phyloP scores from a whole-genome alignment of 2,888 invertebrate species.

The Cryptocephalus moraei region DNA sequence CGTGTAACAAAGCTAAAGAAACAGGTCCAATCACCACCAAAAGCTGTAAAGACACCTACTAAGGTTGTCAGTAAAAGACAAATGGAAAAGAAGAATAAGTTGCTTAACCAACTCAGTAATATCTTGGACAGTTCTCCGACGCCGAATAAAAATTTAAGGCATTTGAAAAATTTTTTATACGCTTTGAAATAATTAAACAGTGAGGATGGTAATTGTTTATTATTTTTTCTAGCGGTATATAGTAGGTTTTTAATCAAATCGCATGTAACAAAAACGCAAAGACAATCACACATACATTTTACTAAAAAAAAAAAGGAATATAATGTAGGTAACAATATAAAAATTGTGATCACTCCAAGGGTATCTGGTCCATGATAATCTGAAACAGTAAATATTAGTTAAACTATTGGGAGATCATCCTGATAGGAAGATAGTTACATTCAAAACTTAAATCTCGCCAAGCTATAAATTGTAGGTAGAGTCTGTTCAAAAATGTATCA shows the following conservation, averaged over 20 bases:
- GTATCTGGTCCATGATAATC: slow-evolving; percentile 65
- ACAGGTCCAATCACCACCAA: too few species aligned
- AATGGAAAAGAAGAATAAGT: slow-evolving; percentile 10
- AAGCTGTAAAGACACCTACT: too few species aligned
- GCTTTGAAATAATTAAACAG: slow-evolving; percentile 8
- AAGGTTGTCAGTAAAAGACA: background rate
- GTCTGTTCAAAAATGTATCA: background rate
- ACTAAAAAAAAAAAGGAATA: slow-evolving; percentile 11
- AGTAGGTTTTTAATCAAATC: slow-evolving; percentile 8
- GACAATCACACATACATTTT: slow-evolving; percentile 16
- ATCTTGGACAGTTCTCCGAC: slow-evolving; percentile 10
- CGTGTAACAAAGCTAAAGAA: slow-evolving; percentile 2
- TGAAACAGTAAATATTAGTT: slow-evolving; percentile 36
- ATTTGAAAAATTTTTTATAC: slow-evolving; percentile 10
- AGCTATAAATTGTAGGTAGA: background rate
- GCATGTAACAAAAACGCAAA: slow-evolving; percentile 16
- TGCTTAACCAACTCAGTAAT: slow-evolving; percentile 7
- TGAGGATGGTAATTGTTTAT: slow-evolving; percentile 9
- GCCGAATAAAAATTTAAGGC: slow-evolving; percentile 6
- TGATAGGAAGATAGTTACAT: too few species aligned
- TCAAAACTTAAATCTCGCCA: background rate
- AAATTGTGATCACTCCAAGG: slow-evolving; percentile 46
- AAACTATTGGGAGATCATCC: background rate
- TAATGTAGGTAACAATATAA: background rate
- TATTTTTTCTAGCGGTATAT: slow-evolving; percentile 1